A percentile compares a stretch with the other conserved stretches of the same genome.
Conservation (phyloP, 2,113 vertebrate genomes). For the Hydropotes inermis region DNA sequence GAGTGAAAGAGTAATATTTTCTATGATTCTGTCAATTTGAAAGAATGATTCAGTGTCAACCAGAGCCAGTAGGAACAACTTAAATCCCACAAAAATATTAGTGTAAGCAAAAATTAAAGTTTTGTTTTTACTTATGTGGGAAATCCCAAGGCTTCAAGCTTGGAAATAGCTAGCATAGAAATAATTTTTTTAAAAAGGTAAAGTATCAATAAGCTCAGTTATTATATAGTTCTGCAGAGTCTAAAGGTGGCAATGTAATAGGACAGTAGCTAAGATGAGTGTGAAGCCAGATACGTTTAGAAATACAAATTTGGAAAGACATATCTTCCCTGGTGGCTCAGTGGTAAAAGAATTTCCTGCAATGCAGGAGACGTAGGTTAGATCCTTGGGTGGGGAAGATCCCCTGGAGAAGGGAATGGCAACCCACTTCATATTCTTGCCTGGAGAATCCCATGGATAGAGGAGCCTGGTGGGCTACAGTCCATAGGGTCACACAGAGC, state of each 20-base stretch:
- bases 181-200: neutral
- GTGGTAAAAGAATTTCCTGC: neutral
- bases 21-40: neutral
- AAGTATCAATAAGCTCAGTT: neutral
- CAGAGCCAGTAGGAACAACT: neutral
- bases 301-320: neutral
- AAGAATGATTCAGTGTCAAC: neutral
- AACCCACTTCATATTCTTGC: neutral
- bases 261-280: neutral
- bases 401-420: neutral
- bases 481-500: neutral
- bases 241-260: neutral
- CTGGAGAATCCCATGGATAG: neutral
- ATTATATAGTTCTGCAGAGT: neutral
- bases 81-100: neutral
- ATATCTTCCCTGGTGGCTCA: neutral
- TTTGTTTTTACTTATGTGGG: neutral
- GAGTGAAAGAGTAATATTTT: neutral
- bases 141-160: neutral
- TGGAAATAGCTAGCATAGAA: neutral
- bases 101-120: neutral
- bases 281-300: neutral
- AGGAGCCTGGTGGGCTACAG: neutral
- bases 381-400: neutral
- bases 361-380: neutral